Evolutionary conservation across 2,797 vertebrate species (phyloP).

Genomic region (Rhinichthys osculus): DNA sequence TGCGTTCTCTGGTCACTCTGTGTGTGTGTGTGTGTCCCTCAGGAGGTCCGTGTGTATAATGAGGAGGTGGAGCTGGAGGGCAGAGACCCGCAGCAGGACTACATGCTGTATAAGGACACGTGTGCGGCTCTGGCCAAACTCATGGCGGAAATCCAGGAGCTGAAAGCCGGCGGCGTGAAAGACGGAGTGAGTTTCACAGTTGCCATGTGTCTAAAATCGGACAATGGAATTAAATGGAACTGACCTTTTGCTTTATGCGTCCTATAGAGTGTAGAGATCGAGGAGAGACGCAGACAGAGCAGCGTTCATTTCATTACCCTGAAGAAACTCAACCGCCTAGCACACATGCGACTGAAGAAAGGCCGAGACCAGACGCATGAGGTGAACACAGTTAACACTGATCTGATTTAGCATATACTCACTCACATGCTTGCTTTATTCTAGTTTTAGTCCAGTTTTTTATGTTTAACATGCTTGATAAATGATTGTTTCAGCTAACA

Average conservation of each 20-base stretch:
- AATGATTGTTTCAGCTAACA: neutral
- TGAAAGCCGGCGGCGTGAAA: slow-evolving; percentile 91
- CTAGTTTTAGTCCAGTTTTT: neutral
- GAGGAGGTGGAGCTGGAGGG: slow-evolving; percentile 92
- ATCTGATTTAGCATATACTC: neutral
- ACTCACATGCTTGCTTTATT: too few species aligned
- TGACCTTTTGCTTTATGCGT: neutral
- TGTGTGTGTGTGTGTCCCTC: slow-evolving; percentile 72
- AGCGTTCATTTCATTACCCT: slow-evolving; percentile 97
- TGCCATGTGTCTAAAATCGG: neutral
- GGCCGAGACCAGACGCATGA: slow-evolving; percentile 98
- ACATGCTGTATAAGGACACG: slow-evolving; percentile 88
- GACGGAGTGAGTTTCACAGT: slow-evolving; percentile 83
- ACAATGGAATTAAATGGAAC: neutral
- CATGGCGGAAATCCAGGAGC: slow-evolving; percentile 96
- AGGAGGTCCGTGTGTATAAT: slow-evolving; percentile 90
- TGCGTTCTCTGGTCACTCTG: slow-evolving; percentile 67
- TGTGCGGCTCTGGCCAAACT: slow-evolving; percentile 90
- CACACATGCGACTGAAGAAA: slow-evolving; percentile 95
- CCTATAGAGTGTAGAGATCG: slow-evolving; percentile 85
- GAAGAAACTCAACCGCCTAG: slow-evolving; percentile 96
- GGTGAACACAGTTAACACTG: slow-evolving; percentile 71
- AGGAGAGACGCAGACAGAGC: slow-evolving; percentile 88
- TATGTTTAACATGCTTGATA: neutral
- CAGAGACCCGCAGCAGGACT: slow-evolving; percentile 89